Evolutionary conservation across 2,113 vertebrate species (phyloP), one percentile per base, ranked within the genome.

Genomic region (Hiodon alosoides): DNA sequence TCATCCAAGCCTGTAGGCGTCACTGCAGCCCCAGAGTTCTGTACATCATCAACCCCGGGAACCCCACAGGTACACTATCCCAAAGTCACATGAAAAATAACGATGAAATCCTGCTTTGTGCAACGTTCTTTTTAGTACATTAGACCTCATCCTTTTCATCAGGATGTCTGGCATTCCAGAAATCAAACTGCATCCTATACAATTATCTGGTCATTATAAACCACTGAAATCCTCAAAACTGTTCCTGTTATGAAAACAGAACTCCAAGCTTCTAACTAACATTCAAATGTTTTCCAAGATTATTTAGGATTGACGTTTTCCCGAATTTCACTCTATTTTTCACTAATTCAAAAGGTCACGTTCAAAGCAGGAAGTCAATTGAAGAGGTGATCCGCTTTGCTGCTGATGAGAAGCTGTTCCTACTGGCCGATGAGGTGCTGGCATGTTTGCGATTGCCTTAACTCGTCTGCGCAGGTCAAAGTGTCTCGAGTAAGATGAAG

Each of bases 331-430:
- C 31, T 31, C 31, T 31, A 31, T 8, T 69, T 76, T 66, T 11
- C 31, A 31, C 48, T 69, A 6, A 13, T 65, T 54, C 55, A 7
- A 2, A 46, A 85, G 84, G 84, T 13, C 92, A 93, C 78, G 90
- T 94, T 1, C 95, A 95, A 84, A 91, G 88, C 81, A 88, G 90
- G 0, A 82, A 90, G 58, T 90, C 91, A 54, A 94, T 96, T 0
- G 85, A 94, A 72, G 88, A 90, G 0, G 91, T 95, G 84, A 94
- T 96, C 70, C 87, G 75, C 11, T 93, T 96, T 0, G 94, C 94
- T 69, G 91, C 86, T 0, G 88, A 92, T 13, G 90, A 96, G 79
- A 68, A 80, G 0, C 93, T 95, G 4, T 82, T 96, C 67, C 85
- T 95, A 58, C 13, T 91, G 64, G 88, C 83, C 1, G 84, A 90